A percentile compares a stretch with the other conserved stretches of the same genome.
Conservation (phyloP, 2,888 invertebrate genomes). For the Griposia aprilina region DNA sequence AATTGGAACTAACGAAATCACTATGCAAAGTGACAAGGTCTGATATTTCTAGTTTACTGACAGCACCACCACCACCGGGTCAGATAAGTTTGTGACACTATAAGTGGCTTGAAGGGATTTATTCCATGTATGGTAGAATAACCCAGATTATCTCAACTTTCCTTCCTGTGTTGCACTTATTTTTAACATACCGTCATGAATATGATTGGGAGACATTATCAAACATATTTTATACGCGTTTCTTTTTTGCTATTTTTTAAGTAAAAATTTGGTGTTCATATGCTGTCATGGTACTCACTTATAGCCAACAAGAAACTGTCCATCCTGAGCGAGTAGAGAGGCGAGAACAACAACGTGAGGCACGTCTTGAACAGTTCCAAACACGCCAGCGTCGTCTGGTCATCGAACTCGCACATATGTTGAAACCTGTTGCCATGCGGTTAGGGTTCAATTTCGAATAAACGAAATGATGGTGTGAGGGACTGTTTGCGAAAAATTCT, state of each 20-base stretch:
- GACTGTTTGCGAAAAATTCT: background rate
- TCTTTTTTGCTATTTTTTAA: background rate
- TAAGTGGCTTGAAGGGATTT: too few relatives aligned
- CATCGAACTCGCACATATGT: constrained; percentile 90
- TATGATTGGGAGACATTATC: background rate
- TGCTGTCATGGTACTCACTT: constrained; percentile 68
- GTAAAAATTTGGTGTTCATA: background rate
- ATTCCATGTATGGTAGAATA: background rate
- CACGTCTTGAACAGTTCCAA: constrained; percentile 91
- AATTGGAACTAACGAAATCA: too few relatives aligned
- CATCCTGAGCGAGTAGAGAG: constrained; percentile 76
- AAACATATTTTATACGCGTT: background rate
- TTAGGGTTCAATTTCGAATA: constrained; percentile 8
- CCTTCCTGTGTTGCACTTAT: too few relatives aligned
- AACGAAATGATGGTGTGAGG: background rate
- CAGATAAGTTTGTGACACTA: too few relatives aligned
- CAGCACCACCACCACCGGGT: too few relatives aligned
- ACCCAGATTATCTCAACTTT: background rate
- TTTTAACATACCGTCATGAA: background rate
- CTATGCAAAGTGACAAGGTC: too few relatives aligned
- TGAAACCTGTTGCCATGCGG: constrained; percentile 81
- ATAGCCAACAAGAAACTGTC: constrained; percentile 77
- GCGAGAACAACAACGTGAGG: constrained; percentile 76
- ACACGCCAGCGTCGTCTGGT: constrained; percentile 87
- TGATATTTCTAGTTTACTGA: too few relatives aligned